Evolutionary conservation across 1,140 invertebrate species (phyloP), one percentile per base, ranked within the genome.

Genomic region (Drosophila jambulina): DNA sequence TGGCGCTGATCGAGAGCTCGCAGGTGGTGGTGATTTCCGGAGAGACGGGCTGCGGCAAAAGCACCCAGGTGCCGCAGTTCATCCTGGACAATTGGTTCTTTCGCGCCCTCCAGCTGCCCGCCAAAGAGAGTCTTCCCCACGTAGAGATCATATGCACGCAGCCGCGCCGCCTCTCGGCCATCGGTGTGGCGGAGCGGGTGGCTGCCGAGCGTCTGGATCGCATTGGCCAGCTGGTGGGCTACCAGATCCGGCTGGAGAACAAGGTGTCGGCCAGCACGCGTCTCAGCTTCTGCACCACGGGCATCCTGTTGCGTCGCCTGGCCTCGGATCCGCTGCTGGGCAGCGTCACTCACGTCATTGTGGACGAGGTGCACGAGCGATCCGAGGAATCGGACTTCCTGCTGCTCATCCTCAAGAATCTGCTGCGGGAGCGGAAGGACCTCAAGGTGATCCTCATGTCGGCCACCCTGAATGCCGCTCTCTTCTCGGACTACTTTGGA

Each of bases 291-390:
- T 99, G 98, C 91, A 99, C 98, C 1, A 98, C 97, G 17, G 98
- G 98, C 65, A 98, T 99, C 63, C 93, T 99, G 25, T 87, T 99
- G 32, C 94, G 97, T 49, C 95, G 97, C 64, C 93, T 99, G 29
- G 95, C 97, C 77, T 94, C 94, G n/a, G 96, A 97, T 92, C 95
- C 96, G 1, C 90, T 94, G 17, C 91, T 98, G 23, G 93, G 94
- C n/a, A 94, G 95, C 17, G 95, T 97, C 2, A 96, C 96, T 0
- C 97, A 98, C 85, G 93, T 97, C 25, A 95, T 97, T 70, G 95
- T 98, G 12, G 98, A 99, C 92, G 98, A 99, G 93, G 97, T 99
- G 4, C 98, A 99, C 91, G 98, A 99, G 92, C 94, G 98, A 68
- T 96, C 95, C 43, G 96, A 97, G 91, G 97, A 98, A 91, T 97